Conservation (phyloP, 2,888 invertebrate genomes). For the Watsonalla cultraria region DNA sequence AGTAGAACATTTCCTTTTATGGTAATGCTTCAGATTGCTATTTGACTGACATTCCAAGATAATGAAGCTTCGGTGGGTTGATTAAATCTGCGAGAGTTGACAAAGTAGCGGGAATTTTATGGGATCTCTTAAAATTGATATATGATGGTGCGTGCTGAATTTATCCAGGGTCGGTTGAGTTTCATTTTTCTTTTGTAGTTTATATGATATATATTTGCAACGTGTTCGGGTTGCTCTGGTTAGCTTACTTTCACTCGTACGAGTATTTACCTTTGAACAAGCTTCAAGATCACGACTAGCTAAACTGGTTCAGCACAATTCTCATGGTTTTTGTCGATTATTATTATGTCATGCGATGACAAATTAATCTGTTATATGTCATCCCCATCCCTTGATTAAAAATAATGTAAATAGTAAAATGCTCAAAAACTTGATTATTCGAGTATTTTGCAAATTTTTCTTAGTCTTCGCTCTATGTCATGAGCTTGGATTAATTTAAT, state of each 20-base stretch:
- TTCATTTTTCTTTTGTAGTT: constrained; percentile 22
- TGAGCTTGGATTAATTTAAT: too few relatives aligned
- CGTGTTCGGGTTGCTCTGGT: constrained; percentile 21
- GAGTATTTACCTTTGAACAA: constrained; percentile 29
- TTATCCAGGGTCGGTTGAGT: constrained; percentile 14
- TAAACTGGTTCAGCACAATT: constrained; percentile 32
- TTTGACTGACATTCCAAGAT: too few relatives aligned
- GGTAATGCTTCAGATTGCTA: too few relatives aligned
- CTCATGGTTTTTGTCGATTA: constrained; percentile 21
- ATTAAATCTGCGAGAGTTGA: too few relatives aligned
- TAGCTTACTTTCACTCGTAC: constrained; percentile 40
- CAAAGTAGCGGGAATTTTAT: constrained; percentile 2
- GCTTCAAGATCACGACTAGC: constrained; percentile 34
- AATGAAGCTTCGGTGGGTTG: too few relatives aligned
- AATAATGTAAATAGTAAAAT: not conserved
- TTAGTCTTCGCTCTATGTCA: too few relatives aligned
- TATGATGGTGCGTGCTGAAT: constrained; percentile 19
- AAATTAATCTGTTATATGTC: not conserved
- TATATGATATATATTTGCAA: constrained; percentile 12
- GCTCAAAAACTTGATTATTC: not conserved
- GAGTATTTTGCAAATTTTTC: too few relatives aligned
- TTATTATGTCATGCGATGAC: constrained; percentile 18
- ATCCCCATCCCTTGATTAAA: not conserved
- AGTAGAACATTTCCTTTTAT: too few relatives aligned
- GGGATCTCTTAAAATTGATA: not conserved